phyloP scores from a whole-genome alignment of 2,113 vertebrate genomes.

The Ceyx cyanopectus region DNA sequence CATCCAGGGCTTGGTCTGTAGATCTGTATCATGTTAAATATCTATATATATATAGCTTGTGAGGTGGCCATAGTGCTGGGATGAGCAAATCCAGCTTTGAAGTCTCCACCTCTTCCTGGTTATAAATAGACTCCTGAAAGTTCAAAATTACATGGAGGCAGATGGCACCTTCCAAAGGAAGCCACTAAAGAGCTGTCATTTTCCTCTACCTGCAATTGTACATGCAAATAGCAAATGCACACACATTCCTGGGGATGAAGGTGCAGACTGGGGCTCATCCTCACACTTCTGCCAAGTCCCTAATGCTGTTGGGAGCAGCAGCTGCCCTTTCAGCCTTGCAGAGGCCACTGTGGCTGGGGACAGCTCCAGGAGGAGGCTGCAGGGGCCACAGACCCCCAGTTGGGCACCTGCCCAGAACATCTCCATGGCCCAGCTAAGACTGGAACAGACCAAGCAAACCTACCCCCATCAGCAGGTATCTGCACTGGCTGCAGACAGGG shows the following conservation, averaged over 20 bases:
- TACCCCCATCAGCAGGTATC: neutral
- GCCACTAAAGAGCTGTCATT: slow-evolving; percentile 6
- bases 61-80: slow-evolving; percentile 85
- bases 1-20: slow-evolving; percentile 61
- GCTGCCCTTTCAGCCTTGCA: neutral
- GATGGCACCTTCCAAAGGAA: slow-evolving; percentile 26
- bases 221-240: neutral
- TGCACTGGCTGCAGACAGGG: neutral
- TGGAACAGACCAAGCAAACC: neutral
- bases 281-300: neutral
- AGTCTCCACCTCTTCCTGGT: slow-evolving; percentile 79
- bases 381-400: neutral
- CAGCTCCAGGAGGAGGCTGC: neutral
- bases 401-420: neutral
- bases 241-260: neutral
- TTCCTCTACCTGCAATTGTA: neutral
- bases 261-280: neutral
- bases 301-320: neutral
- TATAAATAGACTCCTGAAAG: slow-evolving; percentile 82
- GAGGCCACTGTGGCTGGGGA: neutral
- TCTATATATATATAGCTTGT: slow-evolving; percentile 74
- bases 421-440: neutral
- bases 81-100: slow-evolving; percentile 75
- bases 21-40: slow-evolving; percentile 66
- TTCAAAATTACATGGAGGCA: slow-evolving; percentile 53